Base-by-base conservation (phyloP, 2,888 invertebrate genomes). In the Drosophila tanythrix region DNA sequence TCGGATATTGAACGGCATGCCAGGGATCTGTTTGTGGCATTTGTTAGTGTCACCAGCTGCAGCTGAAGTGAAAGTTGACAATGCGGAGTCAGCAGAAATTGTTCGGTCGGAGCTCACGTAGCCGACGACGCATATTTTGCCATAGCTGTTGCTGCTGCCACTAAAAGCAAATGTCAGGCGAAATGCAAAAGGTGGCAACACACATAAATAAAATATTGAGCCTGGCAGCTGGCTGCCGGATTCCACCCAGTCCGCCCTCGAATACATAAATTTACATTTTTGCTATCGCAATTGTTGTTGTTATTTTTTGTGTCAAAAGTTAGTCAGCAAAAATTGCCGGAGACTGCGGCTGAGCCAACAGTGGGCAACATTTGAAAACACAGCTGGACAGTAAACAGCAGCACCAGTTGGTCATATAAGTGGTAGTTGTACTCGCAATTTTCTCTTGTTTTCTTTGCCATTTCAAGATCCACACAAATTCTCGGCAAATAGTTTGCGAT, bases 31-130 rank as follows among this genome's bases (percentile, higher is more conserved):
- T 33, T 27, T 11, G 18, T 25, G n/a, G 18, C 56, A 27, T 35
- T 15, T 48, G 56, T 60, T 56, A 25, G 53, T 82, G 84, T 68
- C 80, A 63, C 71, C 86, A 88, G 86, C 89, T 85, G 90, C 82
- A 90, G 79, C 75, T 79, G 80, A 90, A 88, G 90, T 79, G 80
- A 88, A 88, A 87, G 90, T 88, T 90, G 90, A 90, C 88, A 89
- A 81, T 68, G 82, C 77, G 70, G 63, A 74, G 73, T 90, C 89
- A 90, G 87, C 87, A 89, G 31, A 89, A 87, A 84, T 70, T 73
- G 76, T 71, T 78, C 70, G 73, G 72, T 73, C 74, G 73, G 75
- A 72, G 72, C 87, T 73, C 85, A 85, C 85, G 85, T 86, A 75
- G 72, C 67, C 73, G 65, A 59, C 83, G 55, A 58, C 70, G 81